Evolutionary conservation across 2,113 vertebrate genomes (phyloP), one percentile per base, ranked within the genome.

Genomic region (Furnarius figulus): DNA sequence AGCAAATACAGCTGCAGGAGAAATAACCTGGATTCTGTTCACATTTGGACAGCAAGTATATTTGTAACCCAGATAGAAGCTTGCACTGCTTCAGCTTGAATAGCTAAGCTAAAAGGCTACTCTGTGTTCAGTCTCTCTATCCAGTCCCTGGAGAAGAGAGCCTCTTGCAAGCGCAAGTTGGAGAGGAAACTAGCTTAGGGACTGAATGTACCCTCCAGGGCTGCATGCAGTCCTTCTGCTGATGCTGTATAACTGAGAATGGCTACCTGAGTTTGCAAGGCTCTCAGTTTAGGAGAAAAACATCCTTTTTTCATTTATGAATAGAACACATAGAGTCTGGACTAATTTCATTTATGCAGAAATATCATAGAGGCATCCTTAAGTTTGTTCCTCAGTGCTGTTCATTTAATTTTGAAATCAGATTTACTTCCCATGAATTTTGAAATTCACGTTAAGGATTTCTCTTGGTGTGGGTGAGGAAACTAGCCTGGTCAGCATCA

Each of bases 21-120:
- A 78, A 89, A 81, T 71, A 77, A 84, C 68, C 63, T 90, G 83
- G 50, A 30, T 95, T 95, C 75, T 94, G 9, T 35, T 94, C 37
- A 35, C 23, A 35, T 86, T 81, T 93, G 68, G 59, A 62, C 63
- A 92, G 79, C 67, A 74, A 73, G 24, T 71, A 16, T 14, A 67
- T 55, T 31, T 62, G 33, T 80, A 95, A 67, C 68, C 73, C 77
- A 77, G 50, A 55, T 16, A 86, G 67, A 87, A 83, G 72, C 21
- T 88, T 77, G 68, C 52, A 39, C 68, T 59, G 8, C 82, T 90
- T 61, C 6, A 92, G 53, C 79, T 74, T 79, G 58, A 93, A 53
- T 49, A 80, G 55, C 31, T 76, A 56, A 88, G 46, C n/a, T 80
- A 30, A 77, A 77, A 93, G 63, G 39, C 40, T 76, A 1, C 62